A percentile compares a stretch with the other conserved stretches of the same genome.
Evolutionary conservation across 2,888 invertebrate species (phyloP).

Genomic region (Cantharis rustica): DNA sequence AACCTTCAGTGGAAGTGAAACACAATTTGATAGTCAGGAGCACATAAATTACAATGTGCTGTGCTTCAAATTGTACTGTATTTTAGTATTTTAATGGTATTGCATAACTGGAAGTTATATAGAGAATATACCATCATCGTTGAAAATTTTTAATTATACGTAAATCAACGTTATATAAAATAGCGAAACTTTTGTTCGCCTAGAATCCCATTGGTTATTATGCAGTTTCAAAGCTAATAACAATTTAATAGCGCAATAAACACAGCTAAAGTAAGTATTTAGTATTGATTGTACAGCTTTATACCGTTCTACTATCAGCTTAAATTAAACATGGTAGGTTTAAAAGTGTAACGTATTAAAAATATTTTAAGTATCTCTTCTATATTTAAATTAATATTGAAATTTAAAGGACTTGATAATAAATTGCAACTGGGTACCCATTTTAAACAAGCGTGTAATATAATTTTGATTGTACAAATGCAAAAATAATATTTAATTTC

Average conservation of each 20-base stretch:
- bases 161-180: not conserved
- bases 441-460: not conserved
- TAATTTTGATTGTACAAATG: not conserved
- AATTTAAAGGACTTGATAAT: too few species aligned
- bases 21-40: too few species aligned
- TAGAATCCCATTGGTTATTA: not conserved
- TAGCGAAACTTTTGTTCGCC: not conserved
- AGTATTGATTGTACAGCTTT: constrained; percentile 1
- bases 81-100: not conserved
- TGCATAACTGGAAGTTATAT: not conserved
- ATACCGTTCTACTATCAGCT: not conserved
- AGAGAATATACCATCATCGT: not conserved
- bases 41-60: too few species aligned
- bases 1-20: too few species aligned
- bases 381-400: not conserved
- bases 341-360: not conserved
- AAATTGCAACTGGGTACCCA: not conserved
- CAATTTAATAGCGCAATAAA: constrained; percentile 1
- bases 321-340: not conserved
- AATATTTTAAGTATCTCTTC: not conserved
- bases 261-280: not conserved
- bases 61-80: too few species aligned
- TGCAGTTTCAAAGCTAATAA: not conserved
- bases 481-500: not conserved
- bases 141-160: not conserved